A percentile compares a stretch with the other conserved stretches of the same genome.
These are phyloP conservation scores for Pseudomyrmex sp. DNA, from an alignment of 1,140 invertebrate species.

Conservation along the genomic window DNA sequence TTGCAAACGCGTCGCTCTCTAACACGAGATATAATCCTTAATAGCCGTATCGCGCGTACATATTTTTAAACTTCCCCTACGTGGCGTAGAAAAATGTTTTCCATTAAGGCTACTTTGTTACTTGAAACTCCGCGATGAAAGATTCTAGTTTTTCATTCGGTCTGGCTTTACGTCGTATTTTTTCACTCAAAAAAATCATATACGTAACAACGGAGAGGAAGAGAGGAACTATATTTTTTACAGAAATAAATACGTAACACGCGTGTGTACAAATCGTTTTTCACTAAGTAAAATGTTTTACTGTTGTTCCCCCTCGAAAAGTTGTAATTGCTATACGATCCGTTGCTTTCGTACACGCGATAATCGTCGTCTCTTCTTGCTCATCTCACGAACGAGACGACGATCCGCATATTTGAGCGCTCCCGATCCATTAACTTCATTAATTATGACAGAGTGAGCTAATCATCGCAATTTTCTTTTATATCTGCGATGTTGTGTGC, in stretches of 20 bases:
- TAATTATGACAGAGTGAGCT: background rate
- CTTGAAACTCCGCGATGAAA: background rate
- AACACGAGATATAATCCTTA: slow-evolving; percentile 9
- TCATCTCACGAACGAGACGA: no score
- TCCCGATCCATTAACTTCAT: slow-evolving; percentile 2
- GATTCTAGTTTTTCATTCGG: background rate
- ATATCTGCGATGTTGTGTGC: background rate
- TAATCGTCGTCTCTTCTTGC: background rate
- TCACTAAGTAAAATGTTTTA: slow-evolving; percentile 13
- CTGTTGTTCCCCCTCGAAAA: background rate
- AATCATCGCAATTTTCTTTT: background rate
- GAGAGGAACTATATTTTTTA: background rate
- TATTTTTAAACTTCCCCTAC: background rate
- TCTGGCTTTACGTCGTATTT: background rate
- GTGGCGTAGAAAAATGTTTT: background rate
- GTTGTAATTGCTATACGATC: slow-evolving; percentile 2
- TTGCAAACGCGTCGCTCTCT: slow-evolving; percentile 2
- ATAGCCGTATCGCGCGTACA: background rate
- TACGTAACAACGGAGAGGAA: background rate
- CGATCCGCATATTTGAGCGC: background rate
- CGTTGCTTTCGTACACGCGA: background rate
- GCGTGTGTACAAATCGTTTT: background rate
- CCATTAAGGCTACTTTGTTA: background rate
- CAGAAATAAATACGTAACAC: background rate
- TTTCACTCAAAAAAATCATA: background rate